Evolutionary conservation across 2,888 invertebrate genomes (phyloP).

Genomic region (Cosmia pyralina): DNA sequence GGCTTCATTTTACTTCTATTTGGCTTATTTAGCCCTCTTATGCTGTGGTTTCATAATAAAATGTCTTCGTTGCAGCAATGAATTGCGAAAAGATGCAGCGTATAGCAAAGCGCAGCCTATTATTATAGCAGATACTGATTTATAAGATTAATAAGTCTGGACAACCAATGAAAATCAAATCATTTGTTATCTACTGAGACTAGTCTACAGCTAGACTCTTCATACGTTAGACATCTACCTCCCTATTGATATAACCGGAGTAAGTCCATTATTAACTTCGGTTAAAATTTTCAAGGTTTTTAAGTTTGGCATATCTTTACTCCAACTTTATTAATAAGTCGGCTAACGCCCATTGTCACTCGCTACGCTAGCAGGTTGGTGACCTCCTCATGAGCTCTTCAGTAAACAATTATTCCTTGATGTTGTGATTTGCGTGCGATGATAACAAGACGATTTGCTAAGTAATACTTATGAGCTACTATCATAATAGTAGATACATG

Average conservation of each 20-base stretch:
- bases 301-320: not conserved
- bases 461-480: conserved; percentile 28
- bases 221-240: not conserved
- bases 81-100: not conserved
- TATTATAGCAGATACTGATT: not conserved
- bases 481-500: conserved; percentile 20
- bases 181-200: too few relatives aligned
- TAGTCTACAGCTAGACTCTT: not conserved
- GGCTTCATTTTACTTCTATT: not conserved
- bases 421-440: conserved; percentile 40
- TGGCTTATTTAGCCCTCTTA: not conserved
- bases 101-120: not conserved
- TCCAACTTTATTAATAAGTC: not conserved
- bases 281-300: not conserved
- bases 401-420: conserved; percentile 48
- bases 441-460: conserved; percentile 54
- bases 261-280: not conserved
- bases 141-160: too few relatives aligned
- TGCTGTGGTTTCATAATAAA: not conserved
- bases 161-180: too few relatives aligned
- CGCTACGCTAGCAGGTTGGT: conserved; percentile 6
- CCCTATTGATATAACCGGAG: not conserved
- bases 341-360: not conserved
- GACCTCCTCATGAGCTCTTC: conserved; percentile 28
- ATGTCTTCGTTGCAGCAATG: not conserved